Percentiles rank a stretch among this genome's conserved stretches.
These are phyloP conservation scores for Xyrichtys novacula DNA, from an alignment of 2,797 vertebrate species.

Conservation along the genomic window DNA sequence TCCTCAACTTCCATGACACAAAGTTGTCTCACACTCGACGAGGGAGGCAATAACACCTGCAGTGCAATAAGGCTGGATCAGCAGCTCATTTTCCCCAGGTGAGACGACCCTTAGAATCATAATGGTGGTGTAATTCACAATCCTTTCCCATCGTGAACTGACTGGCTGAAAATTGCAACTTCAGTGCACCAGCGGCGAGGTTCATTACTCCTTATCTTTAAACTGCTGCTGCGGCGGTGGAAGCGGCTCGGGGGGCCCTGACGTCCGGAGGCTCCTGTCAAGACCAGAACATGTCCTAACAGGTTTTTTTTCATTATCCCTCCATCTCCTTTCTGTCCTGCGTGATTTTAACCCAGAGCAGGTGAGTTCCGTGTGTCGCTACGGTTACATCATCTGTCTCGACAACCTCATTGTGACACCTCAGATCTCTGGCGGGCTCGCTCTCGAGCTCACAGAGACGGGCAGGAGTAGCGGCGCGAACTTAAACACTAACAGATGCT, in stretches of 20 bases:
- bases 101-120: slow-evolving; percentile 39
- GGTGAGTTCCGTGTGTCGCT: slow-evolving; percentile 59
- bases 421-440: slow-evolving; percentile 34
- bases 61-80: slow-evolving; percentile 11
- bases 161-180: slow-evolving; percentile 33
- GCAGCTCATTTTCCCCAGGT: slow-evolving; percentile 23
- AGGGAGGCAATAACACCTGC: slow-evolving; percentile 9
- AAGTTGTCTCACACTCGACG: background rate
- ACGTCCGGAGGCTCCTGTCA: slow-evolving; percentile 15
- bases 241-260: slow-evolving; percentile 29
- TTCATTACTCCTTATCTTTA: slow-evolving; percentile 61
- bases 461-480: background rate
- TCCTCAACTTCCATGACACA: background rate
- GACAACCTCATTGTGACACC: slow-evolving; percentile 44
- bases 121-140: slow-evolving; percentile 9
- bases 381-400: slow-evolving; percentile 62
- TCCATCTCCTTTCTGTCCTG: slow-evolving; percentile 47
- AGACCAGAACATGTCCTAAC: slow-evolving; percentile 34
- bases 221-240: slow-evolving; percentile 34
- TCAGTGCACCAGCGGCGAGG: slow-evolving; percentile 24
- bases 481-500: background rate
- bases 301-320: slow-evolving; percentile 42
- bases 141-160: slow-evolving; percentile 20
- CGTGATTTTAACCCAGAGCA: slow-evolving; percentile 49
- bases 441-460: slow-evolving; percentile 14